A percentile compares a stretch with the other conserved stretches of the same genome.
Evolutionary conservation across 2,888 invertebrate genomes (phyloP).

Genomic region (Euplagia quadripunctaria): DNA sequence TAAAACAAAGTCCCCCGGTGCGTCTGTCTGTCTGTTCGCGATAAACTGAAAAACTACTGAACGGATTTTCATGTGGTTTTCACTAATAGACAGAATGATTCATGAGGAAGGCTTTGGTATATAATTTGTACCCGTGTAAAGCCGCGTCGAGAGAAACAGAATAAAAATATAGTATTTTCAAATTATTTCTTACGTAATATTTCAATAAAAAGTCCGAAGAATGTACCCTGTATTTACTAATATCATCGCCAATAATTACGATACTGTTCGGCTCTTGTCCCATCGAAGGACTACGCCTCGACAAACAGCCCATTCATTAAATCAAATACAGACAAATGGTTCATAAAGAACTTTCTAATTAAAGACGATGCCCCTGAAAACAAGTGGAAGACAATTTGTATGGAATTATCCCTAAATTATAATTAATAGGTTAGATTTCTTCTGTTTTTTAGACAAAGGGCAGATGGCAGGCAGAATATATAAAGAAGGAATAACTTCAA

Average conservation of each 20-base stretch:
- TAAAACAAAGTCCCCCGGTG: too few species aligned
- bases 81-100: too few species aligned
- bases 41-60: too few species aligned
- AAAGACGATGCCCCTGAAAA: conserved; percentile 41
- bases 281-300: not conserved
- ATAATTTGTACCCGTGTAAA: too few species aligned
- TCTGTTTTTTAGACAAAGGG: conserved; percentile 6
- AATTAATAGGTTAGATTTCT: conserved; percentile 19
- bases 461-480: not conserved
- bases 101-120: too few species aligned
- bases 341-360: conserved; percentile 54
- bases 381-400: conserved; percentile 41
- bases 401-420: conserved; percentile 40
- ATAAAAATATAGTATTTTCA: too few species aligned
- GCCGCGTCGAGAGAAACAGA: too few species aligned
- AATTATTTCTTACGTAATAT: too few species aligned
- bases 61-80: too few species aligned
- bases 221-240: not conserved
- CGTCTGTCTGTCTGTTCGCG: too few species aligned
- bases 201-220: not conserved
- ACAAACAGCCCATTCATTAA: conserved; percentile 23
- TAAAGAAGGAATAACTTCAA: too few species aligned
- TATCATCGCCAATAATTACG: conserved; percentile 36
- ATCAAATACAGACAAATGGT: conserved; percentile 55
- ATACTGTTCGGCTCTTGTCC: not conserved